Base-by-base conservation (phyloP, 53 echinoderm and acorn worm genomes). In the Actinopyga echinites region DNA sequence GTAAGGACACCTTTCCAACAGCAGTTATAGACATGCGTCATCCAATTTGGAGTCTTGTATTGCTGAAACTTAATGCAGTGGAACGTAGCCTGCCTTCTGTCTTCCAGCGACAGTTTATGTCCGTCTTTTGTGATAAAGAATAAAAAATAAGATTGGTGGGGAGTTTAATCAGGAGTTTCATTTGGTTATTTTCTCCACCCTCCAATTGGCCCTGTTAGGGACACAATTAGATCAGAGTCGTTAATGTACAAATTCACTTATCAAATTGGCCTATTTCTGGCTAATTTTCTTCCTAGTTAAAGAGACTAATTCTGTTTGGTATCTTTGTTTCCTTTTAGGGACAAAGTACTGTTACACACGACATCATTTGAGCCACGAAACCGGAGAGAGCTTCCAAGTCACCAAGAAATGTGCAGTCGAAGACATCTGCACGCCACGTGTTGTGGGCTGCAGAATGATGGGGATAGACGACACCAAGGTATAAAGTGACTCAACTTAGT, bases 291-390 rank as follows among this genome's bases (percentile, higher is more conserved):
- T 49, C 17, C 13, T 15, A 49, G 49, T 49, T 15, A 49, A 49
- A 2, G 49, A 49, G 49, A 49, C 49, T 49, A 49, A 49, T 49
- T 49, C 0, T 49, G 7, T 49, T 49, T 62, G 28, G 55, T 64
- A 15, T 69, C 38, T 35, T 34, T 31, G 19, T 79, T 35, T 57
- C 30, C 0, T 11, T 62, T 20, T 86, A 95, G 93, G 95, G 20
- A 95, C 95, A 35, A 95, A 87, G 81, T 95, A 89, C 83, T 95
- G 95, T 52, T 89, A 88, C 61, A 86, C 95, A 7, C 75, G 89
- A 6, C 95, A 95, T 57, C 91, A 95, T 35, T 29, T 95, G 32
- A 82, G 91, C 44, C 91, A 91, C 40, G 68, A 59, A 23, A 82
- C 89, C 1, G 89, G 87, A 34, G 88, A 91, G 19, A 93, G 93